A percentile compares a stretch with the other conserved stretches of the same genome.
These are phyloP conservation scores for Triplophysa siluroides DNA, from an alignment of 2,113 vertebrate species.

Conservation along the genomic window DNA sequence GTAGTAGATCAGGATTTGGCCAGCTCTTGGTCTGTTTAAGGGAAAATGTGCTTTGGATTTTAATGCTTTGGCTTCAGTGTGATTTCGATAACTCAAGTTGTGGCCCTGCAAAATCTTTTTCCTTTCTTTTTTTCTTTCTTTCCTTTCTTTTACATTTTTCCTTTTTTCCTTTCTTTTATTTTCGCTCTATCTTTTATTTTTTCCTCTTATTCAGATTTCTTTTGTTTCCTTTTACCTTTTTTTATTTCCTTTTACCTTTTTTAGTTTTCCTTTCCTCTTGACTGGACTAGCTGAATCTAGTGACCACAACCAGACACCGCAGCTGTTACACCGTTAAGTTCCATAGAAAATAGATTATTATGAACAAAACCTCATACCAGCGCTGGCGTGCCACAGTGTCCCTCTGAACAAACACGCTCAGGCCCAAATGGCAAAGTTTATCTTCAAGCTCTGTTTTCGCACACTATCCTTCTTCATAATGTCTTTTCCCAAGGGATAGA, in stretches of 20 bases:
- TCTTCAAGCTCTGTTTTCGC: conserved; percentile 31
- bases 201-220: neutral
- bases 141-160: neutral
- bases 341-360: conserved; percentile 26
- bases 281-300: conserved; percentile 14
- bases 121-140: conserved; percentile 25
- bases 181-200: neutral
- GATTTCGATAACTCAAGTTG: conserved; percentile 3
- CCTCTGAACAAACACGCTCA: conserved; percentile 32
- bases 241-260: neutral
- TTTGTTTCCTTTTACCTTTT: neutral
- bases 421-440: conserved; percentile 43
- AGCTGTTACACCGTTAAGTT: conserved; percentile 9
- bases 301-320: neutral
- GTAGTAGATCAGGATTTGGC: conserved; percentile 31
- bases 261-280: neutral
- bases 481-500: conserved; percentile 21
- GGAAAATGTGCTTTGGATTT: conserved; percentile 33
- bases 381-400: conserved; percentile 1
- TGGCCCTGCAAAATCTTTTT: neutral
- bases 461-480: conserved; percentile 30
- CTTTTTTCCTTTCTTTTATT: neutral
- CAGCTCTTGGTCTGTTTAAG: conserved; percentile 11
- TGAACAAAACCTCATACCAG: conserved; percentile 2
- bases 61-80: conserved; percentile 20